A percentile compares a stretch with the other conserved stretches of the same genome.
Evolutionary conservation across 92 coral and sea anemone species (phyloP).

Genomic region (Diadumene lineata): DNA sequence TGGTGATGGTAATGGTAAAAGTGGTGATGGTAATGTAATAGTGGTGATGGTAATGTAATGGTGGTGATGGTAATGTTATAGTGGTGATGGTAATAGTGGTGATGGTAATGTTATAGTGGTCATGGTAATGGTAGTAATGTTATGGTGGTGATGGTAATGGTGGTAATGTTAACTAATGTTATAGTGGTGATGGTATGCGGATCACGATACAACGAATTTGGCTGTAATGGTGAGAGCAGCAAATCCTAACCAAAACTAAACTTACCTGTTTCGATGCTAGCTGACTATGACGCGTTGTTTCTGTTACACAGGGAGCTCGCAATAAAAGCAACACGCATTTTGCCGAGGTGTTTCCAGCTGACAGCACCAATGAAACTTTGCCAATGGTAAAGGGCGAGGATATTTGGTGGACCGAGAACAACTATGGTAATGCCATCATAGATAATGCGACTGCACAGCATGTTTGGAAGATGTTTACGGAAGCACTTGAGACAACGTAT

Average conservation of each 20-base stretch:
- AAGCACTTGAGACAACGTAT: conserved; percentile 40
- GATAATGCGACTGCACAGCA: conserved; percentile 46
- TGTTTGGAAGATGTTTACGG: conserved; percentile 61
- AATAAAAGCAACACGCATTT: conserved; percentile 92
- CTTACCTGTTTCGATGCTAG: too few species aligned
- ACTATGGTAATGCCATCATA: conserved; percentile 76
- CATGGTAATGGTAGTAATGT: not conserved
- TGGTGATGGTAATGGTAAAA: not conserved
- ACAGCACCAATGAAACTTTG: conserved; percentile 65
- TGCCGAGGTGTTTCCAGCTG: conserved; percentile 80
- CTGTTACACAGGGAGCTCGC: conserved; percentile 69
- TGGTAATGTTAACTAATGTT: not conserved
- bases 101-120: not conserved
- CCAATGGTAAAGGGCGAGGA: conserved; percentile 54
- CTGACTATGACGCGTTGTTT: too few species aligned
- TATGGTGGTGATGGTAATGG: not conserved
- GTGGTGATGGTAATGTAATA: not conserved
- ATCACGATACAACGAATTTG: too few species aligned
- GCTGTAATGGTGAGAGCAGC: too few species aligned
- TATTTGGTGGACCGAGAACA: conserved; percentile 82
- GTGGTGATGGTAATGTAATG: not conserved
- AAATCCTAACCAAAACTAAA: too few species aligned
- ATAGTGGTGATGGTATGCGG: too few species aligned
- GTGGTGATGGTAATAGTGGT: too few species aligned
- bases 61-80: not conserved